A percentile compares a stretch with the other conserved stretches of the same genome.
These are phyloP conservation scores for Smittia sp. DNA, from an alignment of 2,888 invertebrate genomes.

Conservation along the genomic window DNA sequence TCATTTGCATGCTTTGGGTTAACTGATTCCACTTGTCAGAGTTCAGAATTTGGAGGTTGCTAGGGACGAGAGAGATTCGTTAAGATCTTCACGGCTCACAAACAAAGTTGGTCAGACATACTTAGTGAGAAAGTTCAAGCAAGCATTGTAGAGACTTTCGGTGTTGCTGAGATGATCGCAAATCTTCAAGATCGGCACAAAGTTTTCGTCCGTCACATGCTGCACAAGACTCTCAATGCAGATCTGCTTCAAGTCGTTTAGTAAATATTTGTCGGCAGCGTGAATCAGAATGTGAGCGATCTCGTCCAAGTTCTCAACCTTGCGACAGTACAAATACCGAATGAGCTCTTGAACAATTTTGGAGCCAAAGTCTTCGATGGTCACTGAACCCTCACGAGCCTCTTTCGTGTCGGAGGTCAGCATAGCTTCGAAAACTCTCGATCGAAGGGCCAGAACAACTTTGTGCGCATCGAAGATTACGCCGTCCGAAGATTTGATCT, in stretches of 20 bases:
- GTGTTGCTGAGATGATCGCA: too few relatives aligned
- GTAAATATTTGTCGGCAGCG: neutral
- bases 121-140: too few relatives aligned
- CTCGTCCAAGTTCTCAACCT: neutral
- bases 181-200: too few relatives aligned
- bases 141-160: too few relatives aligned
- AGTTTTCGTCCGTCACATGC: too few relatives aligned
- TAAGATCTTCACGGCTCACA: too few relatives aligned
- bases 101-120: too few relatives aligned
- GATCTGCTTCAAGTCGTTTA: neutral
- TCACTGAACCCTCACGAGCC: neutral
- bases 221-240: neutral
- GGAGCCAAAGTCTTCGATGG: neutral
- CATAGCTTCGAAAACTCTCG: neutral
- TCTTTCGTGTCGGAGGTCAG: neutral
- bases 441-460: neutral
- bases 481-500: neutral
- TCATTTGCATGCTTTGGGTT: too few relatives aligned
- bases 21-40: too few relatives aligned
- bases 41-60: too few relatives aligned
- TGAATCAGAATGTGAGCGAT: neutral
- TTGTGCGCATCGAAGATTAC: neutral
- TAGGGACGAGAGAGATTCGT: too few relatives aligned
- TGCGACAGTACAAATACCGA: neutral
- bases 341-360: neutral